Evolutionary conservation across 2,888 invertebrate species (phyloP).

Genomic region (Autographa gamma): DNA sequence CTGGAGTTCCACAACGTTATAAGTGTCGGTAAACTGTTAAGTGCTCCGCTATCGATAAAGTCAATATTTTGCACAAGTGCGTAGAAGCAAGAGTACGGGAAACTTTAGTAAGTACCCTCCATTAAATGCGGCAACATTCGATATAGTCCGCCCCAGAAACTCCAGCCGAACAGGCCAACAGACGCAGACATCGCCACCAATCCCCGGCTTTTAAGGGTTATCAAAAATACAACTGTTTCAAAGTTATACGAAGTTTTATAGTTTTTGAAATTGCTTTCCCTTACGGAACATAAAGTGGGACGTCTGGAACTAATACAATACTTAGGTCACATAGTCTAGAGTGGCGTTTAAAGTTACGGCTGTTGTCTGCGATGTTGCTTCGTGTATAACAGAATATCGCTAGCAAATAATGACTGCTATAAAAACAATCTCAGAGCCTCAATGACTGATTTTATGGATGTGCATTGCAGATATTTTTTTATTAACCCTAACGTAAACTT

Average conservation of each 20-base stretch:
- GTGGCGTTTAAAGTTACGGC: slow-evolving; percentile 46
- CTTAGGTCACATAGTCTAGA: slow-evolving; percentile 39
- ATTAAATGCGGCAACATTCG: slow-evolving; percentile 34
- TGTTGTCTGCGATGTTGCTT: slow-evolving; percentile 18
- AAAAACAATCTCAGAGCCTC: slow-evolving; percentile 27
- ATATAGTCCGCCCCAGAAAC: slow-evolving; percentile 27
- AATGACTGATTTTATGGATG: not conserved
- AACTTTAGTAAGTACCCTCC: slow-evolving; percentile 42
- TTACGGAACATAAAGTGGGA: slow-evolving; percentile 39
- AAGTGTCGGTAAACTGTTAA: slow-evolving; percentile 40
- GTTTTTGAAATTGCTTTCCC: slow-evolving; percentile 49
- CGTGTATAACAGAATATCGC: slow-evolving; percentile 12
- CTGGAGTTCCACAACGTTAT: slow-evolving; percentile 21
- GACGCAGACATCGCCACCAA: slow-evolving; percentile 16
- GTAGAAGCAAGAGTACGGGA: slow-evolving; percentile 29
- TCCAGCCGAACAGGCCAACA: slow-evolving; percentile 23
- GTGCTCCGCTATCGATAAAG: slow-evolving; percentile 49
- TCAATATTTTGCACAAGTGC: slow-evolving; percentile 55
- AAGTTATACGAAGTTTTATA: slow-evolving; percentile 48
- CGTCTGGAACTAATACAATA: slow-evolving; percentile 48
- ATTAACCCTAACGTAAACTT: not conserved
- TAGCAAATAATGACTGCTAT: slow-evolving; percentile 28
- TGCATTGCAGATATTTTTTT: slow-evolving; percentile 5
- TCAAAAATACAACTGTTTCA: slow-evolving; percentile 49
- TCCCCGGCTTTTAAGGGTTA: slow-evolving; percentile 23